These are phyloP conservation scores for Bufo gargarizans DNA, from an alignment of 2,113 vertebrate species.

Conservation along the genomic window DNA sequence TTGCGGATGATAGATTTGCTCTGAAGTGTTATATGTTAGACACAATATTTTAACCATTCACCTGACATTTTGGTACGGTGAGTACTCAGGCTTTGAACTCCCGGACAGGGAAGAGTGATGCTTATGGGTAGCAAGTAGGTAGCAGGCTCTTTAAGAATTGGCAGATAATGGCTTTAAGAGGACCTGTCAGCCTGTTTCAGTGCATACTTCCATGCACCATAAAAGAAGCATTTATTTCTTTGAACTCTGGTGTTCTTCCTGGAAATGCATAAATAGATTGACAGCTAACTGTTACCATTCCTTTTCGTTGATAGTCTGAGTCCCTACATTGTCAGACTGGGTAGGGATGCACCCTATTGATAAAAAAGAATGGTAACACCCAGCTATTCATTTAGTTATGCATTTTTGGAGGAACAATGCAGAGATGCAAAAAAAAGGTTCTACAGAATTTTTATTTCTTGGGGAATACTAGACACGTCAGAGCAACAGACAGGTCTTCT, in stretches of 20 bases:
- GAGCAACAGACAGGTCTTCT: neutral
- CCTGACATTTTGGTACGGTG: neutral
- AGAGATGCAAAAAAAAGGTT: neutral
- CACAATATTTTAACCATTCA: conserved; percentile 42
- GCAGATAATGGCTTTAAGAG: neutral
- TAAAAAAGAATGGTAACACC: neutral
- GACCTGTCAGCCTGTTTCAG: neutral
- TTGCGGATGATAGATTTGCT: conserved; percentile 28
- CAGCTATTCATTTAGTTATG: neutral
- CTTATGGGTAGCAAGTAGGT: neutral
- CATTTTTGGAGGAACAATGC: neutral
- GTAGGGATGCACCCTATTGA: neutral
- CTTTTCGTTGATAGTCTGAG: neutral
- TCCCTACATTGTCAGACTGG: neutral
- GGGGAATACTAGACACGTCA: neutral
- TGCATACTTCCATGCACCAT: neutral
- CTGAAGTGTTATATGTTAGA: conserved; percentile 24
- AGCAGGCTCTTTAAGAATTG: neutral
- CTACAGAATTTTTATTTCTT: neutral
- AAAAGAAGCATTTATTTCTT: neutral
- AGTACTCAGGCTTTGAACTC: conserved; percentile 2
- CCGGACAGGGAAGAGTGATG: neutral
- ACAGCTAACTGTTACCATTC: neutral
- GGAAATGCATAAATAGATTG: neutral
- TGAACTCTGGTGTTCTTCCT: neutral